Evolutionary conservation across 1,140 invertebrate species (phyloP), one percentile per base, ranked within the genome.

Genomic region (Trachymyrmex septentrionalis): DNA sequence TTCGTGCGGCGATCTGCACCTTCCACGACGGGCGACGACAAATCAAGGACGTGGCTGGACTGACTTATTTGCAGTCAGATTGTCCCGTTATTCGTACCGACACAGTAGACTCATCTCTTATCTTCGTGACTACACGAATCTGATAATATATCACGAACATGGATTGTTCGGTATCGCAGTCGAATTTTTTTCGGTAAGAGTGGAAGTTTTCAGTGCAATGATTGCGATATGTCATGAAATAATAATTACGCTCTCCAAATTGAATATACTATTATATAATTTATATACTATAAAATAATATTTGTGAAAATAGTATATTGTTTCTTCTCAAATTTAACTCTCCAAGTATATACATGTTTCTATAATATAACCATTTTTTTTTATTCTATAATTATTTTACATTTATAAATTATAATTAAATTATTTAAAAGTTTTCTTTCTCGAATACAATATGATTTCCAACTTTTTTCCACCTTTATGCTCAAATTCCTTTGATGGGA

Each of bases 11-110:
- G 50, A 69, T 48, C 66, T 71, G 50, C 38, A 44, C 64, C 34
- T 71, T 71, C 53, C 6, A 53, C 24, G 38, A 48, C 61, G 6
- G 6, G 19, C 66, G 78, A 53, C 87, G 85, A 82, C 80, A 50
- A 88, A 88, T 84, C 78, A 87, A 87, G 82, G 69, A 91, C 85
- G 87, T 59, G 72, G 81, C 59, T 73, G 75, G 85, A 87, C 78
- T 69, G 67, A 84, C 85, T 84, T 66, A 87, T 87, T 75, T 80
- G 59, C 73, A 86, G 85, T 85, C 82, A 7, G 73, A 91, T 48
- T 63, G 38, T 34, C 59, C 59, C 44, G 76, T 80, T 81, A 57
- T 48, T 30, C 24, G 64, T n/a, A 19, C 63, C 50, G 53, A 57
- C 53, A 57, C 67, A 27, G 67, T 57, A 72, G 71, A 73, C 27